phyloP scores from a whole-genome alignment of 2,113 vertebrate species.

The Chelonoidis abingdonii region DNA sequence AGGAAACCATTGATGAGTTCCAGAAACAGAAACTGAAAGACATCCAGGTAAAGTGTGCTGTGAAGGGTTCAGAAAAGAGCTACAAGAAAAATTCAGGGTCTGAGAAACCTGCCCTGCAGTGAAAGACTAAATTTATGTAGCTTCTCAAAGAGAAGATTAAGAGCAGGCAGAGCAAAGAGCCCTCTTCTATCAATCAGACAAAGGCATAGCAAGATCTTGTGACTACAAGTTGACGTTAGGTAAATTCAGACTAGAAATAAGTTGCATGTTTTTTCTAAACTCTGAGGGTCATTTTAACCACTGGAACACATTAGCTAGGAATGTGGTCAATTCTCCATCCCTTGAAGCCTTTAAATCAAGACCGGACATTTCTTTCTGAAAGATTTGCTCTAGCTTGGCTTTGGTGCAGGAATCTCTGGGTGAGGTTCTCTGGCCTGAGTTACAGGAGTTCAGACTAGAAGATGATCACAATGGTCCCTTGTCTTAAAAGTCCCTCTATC shows the following conservation, averaged over 20 bases:
- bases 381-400: background rate
- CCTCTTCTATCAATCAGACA: background rate
- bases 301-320: background rate
- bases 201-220: background rate
- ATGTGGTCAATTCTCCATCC: background rate
- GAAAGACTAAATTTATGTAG: background rate
- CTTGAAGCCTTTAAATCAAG: background rate
- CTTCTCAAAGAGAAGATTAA: background rate
- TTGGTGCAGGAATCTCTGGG: background rate
- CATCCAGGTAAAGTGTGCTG: conserved; percentile 76
- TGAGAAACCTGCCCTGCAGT: background rate
- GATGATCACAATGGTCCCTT: background rate
- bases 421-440: background rate
- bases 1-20: conserved; percentile 81
- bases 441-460: background rate
- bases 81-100: background rate
- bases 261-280: background rate
- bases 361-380: background rate
- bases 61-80: background rate
- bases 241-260: background rate
- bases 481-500: background rate
- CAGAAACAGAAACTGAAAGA: conserved; percentile 86
- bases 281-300: background rate
- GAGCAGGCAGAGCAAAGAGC: background rate
- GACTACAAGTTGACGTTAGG: background rate